Evolutionary conservation across 1,140 invertebrate genomes (phyloP), one percentile per base, ranked within the genome.

Genomic region (Anadara kagoshimensis): DNA sequence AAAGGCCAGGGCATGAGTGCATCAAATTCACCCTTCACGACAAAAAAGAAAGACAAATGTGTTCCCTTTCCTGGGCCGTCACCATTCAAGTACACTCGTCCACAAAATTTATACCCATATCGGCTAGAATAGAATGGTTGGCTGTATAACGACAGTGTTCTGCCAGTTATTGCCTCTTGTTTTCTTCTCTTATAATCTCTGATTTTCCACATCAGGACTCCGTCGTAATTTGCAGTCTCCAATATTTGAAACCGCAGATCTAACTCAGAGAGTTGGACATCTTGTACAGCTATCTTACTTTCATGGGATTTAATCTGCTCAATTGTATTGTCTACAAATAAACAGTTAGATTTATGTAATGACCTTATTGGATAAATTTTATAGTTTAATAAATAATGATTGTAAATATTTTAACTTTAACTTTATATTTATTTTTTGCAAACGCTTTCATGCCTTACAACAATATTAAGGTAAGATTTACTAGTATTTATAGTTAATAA

Each of bases 71-170:
- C 87, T 61, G 81, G 82, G 0, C 87, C 87, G 58, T 88, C 87
- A 12, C 86, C 87, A 62, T 87, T 87, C 11, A 87, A 73, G 68
- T 87, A 88, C 8, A 86, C 79, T 4, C 86, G 57, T 5, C 79
- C 82, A 79, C 87, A 84, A 83, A 87, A 85, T 68, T 87, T 87
- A 77, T 89, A 89, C 0, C 88, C 85, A 59, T 75, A 84, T 16
- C 80, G 66, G 51, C 76, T 76, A 0, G 84, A 83, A 69, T 87
- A 88, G 66, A 89, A 88, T 5, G 87, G 87, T 62, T 86, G 85
- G 43, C 84, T 86, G 71, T 87, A 89, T 49, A 87, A 54, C 0
- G 83, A 85, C 1, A 82, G 56, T 2, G 80, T 83, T 29, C 80
- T 74, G n/a, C 84, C 84, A 47, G 61, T 78, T 1, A 79, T 71